Evolutionary conservation across 2,113 vertebrate genomes (phyloP).

Genomic region (Nesogale talazaci): DNA sequence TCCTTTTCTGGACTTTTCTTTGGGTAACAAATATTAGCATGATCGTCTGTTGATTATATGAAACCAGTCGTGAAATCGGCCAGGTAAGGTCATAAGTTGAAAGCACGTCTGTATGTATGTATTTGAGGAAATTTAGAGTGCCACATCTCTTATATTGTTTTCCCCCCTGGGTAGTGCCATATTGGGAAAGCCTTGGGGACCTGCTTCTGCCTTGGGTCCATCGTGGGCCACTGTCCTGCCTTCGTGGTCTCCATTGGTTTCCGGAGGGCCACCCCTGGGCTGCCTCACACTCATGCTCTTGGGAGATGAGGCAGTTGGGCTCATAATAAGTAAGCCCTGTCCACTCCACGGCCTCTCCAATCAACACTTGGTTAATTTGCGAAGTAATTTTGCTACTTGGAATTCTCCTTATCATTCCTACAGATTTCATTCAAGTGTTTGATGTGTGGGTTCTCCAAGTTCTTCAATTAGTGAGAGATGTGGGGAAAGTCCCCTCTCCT

Average conservation of each 20-base stretch:
- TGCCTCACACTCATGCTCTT: neutral
- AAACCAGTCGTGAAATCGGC: neutral
- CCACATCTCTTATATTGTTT: neutral
- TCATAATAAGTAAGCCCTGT: neutral
- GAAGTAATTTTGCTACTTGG: neutral
- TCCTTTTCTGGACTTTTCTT: neutral
- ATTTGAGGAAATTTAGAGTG: neutral
- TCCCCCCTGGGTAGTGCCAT: neutral
- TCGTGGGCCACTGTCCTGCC: neutral
- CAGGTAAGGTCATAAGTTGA: neutral
- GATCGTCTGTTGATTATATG: neutral
- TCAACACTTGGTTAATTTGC: neutral
- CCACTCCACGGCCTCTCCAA: neutral
- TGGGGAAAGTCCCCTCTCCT: neutral
- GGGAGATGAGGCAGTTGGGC: neutral
- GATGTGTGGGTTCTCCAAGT: neutral
- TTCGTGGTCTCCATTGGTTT: neutral
- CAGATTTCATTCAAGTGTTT: conserved; percentile 34
- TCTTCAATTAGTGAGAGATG: conserved; percentile 25
- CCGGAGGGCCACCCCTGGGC: neutral
- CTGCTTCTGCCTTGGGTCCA: neutral
- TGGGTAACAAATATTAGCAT: neutral
- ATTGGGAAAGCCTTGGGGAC: neutral
- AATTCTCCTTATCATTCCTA: neutral
- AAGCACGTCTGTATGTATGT: neutral